phyloP scores from a whole-genome alignment of 2,888 invertebrate species.

The Cataglyphis livida region DNA sequence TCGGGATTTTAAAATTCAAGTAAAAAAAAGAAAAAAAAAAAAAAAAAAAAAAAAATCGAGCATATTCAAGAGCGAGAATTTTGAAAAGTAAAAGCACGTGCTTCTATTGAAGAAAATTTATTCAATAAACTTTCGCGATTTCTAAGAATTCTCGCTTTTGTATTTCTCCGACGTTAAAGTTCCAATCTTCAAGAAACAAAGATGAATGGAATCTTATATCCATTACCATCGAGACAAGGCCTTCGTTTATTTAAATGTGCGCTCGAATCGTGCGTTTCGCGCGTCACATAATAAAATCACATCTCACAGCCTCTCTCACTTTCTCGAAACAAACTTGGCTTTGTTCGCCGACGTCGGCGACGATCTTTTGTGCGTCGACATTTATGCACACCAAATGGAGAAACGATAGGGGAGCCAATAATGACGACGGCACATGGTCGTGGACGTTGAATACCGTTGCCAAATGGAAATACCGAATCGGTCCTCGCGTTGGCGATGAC shows the following conservation, averaged over 20 bases:
- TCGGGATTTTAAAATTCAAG: not conserved
- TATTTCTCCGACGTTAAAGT: not conserved
- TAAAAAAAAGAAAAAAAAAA: not conserved
- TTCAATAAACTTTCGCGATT: not conserved
- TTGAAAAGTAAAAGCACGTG: not conserved
- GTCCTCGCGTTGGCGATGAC: constrained; percentile 56
- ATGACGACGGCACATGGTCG: constrained; percentile 24
- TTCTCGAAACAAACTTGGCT: constrained; percentile 56
- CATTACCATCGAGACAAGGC: not conserved
- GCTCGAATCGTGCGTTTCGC: not conserved
- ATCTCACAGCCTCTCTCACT: constrained; percentile 7
- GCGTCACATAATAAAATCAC: constrained; percentile 36
- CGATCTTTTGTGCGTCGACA: constrained; percentile 44
- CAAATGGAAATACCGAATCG: constrained; percentile 66
- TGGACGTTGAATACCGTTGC: constrained; percentile 48
- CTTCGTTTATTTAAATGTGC: constrained; percentile 29
- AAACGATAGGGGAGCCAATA: constrained; percentile 33
- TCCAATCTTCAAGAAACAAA: constrained; percentile 18
- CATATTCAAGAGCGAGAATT: constrained; percentile 1
- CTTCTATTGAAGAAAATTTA: not conserved
- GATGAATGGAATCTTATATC: not conserved
- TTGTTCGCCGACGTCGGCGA: constrained; percentile 55
- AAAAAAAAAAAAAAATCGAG: not conserved
- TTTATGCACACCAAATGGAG: constrained; percentile 45
- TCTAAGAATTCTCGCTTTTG: constrained; percentile 5